A percentile compares a stretch with the other conserved stretches of the same genome.
Conservation (phyloP, 2,113 vertebrate genomes). For the Stigmatopora argus region DNA sequence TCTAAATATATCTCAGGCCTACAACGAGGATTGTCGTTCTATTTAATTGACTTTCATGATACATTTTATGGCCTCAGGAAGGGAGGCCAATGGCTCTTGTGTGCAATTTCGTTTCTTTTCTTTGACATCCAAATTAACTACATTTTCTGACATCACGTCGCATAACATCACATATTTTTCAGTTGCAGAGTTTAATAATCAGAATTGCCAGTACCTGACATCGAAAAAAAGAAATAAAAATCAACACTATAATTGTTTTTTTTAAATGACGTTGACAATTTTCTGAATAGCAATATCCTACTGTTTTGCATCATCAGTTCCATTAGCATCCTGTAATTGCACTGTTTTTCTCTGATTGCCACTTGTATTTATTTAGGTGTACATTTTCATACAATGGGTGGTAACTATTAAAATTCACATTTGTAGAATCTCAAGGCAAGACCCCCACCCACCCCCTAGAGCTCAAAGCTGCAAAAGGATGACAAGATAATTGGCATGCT, state of each 20-base stretch:
- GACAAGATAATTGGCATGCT: constrained; percentile 41
- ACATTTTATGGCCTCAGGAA: neutral
- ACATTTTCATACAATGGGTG: neutral
- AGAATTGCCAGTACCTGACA: neutral
- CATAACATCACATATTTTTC: neutral
- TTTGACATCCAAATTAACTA: neutral
- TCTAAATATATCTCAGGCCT: constrained; percentile 35
- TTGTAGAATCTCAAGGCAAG: neutral
- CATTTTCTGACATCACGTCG: neutral
- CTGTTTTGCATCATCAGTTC: neutral
- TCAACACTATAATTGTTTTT: neutral
- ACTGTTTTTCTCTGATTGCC: constrained; percentile 1
- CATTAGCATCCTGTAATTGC: neutral
- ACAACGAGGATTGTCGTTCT: constrained; percentile 4
- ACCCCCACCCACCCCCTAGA: constrained; percentile 3
- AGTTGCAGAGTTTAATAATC: neutral
- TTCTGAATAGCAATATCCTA: neutral
- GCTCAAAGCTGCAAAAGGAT: constrained; percentile 30
- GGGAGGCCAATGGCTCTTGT: neutral
- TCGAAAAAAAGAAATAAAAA: neutral
- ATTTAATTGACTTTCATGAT: neutral
- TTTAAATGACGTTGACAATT: neutral
- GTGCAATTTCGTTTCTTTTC: neutral
- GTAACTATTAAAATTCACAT: neutral
- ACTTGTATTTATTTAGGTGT: constrained; percentile 1